A percentile compares a stretch with the other conserved stretches of the same genome.
phyloP scores from a whole-genome alignment of 2,113 vertebrate genomes.

The Melanerpes aurifrons region DNA sequence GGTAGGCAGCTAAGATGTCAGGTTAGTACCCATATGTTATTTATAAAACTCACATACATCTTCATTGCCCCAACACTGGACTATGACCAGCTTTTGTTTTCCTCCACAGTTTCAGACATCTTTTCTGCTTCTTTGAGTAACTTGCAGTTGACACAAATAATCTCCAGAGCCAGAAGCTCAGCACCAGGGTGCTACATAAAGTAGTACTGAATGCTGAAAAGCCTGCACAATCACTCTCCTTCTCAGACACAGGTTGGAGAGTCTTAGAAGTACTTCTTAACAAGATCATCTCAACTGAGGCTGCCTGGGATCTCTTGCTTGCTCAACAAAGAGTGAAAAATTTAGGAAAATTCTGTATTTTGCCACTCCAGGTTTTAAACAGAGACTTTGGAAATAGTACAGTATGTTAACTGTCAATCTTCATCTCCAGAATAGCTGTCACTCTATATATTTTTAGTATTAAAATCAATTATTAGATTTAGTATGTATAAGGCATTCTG shows the following conservation, averaged over 20 bases:
- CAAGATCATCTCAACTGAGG: neutral
- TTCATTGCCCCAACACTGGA: neutral
- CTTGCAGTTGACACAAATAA: neutral
- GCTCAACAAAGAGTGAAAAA: neutral
- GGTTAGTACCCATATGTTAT: neutral
- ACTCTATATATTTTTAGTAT: neutral
- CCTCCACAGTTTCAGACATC: accelerated
- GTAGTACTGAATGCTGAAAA: neutral
- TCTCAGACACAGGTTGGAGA: neutral
- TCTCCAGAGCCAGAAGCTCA: neutral
- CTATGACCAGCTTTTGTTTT: neutral
- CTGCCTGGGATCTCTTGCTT: neutral
- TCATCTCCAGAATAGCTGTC: neutral
- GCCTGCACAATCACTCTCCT: neutral
- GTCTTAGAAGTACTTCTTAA: neutral
- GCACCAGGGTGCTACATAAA: neutral
- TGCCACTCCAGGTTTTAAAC: neutral
- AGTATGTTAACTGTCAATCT: neutral
- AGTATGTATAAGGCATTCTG: neutral
- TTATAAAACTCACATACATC: neutral
- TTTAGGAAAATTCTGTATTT: neutral
- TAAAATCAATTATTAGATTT: constrained; percentile 16
- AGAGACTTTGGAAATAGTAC: neutral
- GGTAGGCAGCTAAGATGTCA: neutral
- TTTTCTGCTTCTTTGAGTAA: neutral